Evolutionary conservation across 1,140 invertebrate species (phyloP).

Genomic region (Sesamia nonagrioides): DNA sequence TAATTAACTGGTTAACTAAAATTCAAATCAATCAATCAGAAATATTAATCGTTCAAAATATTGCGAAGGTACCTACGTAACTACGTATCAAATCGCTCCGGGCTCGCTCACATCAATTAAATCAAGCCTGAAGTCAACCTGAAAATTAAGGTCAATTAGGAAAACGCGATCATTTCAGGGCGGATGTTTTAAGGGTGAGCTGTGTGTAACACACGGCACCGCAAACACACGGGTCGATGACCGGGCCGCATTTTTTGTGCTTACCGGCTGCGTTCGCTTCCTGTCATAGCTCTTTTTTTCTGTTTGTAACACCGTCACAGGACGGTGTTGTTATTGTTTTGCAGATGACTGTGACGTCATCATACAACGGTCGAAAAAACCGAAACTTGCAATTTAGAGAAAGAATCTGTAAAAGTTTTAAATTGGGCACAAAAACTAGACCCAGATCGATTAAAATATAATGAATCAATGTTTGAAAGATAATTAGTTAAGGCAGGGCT

Average conservation of each 20-base stretch:
- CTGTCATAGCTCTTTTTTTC: constrained; percentile 82
- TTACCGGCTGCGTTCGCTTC: constrained; percentile 76
- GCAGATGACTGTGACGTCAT: constrained; percentile 43
- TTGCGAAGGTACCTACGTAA: background rate
- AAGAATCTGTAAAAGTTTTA: background rate
- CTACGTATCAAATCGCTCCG: background rate
- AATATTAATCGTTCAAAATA: constrained; percentile 5
- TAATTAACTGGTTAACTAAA: background rate
- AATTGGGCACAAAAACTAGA: background rate
- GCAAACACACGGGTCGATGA: constrained; percentile 67
- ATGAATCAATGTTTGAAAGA: background rate
- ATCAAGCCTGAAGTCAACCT: constrained; percentile 9
- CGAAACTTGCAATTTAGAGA: no score
- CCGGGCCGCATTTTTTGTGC: constrained; percentile 70
- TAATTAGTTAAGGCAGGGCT: background rate
- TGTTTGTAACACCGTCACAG: constrained; percentile 69
- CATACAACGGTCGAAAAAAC: background rate
- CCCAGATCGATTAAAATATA: background rate
- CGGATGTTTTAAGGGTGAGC: constrained; percentile 69
- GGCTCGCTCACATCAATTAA: constrained; percentile 44
- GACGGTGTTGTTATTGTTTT: constrained; percentile 48
- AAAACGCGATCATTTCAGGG: constrained; percentile 52
- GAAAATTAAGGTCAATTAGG: constrained; percentile 42
- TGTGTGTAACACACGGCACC: constrained; percentile 60
- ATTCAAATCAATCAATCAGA: background rate